A percentile compares a stretch with the other conserved stretches of the same genome.
Conservation (phyloP, 2,888 invertebrate species). For the Pardosa pseudoannulata region DNA sequence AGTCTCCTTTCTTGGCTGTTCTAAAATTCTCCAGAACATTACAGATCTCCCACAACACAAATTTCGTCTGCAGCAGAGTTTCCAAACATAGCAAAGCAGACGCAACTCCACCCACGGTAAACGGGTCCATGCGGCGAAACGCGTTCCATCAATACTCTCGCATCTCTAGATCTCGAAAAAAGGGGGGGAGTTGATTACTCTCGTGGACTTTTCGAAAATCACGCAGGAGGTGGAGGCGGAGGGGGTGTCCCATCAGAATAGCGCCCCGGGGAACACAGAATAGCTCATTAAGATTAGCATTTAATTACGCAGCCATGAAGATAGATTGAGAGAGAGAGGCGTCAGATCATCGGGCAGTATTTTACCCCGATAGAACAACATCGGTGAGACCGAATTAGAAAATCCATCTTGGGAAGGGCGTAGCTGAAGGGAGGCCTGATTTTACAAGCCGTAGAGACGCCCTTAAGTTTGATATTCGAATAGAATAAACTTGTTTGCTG, state of each 20-base stretch:
- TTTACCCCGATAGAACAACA: conserved; percentile 71
- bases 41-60: too few species aligned
- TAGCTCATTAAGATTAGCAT: conserved; percentile 70
- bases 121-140: too few species aligned
- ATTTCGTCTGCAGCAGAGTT: too few species aligned
- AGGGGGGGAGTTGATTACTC: conserved; percentile 11
- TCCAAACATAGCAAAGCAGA: too few species aligned
- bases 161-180: neutral
- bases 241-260: too few species aligned
- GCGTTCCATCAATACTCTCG: too few species aligned
- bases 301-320: conserved; percentile 67
- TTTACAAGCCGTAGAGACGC: too few species aligned
- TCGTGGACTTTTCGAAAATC: conserved; percentile 28
- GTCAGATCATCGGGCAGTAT: conserved; percentile 63
- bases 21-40: too few species aligned
- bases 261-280: conserved; percentile 39
- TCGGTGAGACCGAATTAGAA: conserved; percentile 59
- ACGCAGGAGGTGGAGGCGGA: conserved; percentile 80
- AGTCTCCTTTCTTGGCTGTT: too few species aligned
- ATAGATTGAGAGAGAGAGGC: conserved; percentile 31
- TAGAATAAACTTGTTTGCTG: too few species aligned
- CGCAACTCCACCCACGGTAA: too few species aligned
- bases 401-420: conserved; percentile 10
- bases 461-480: too few species aligned
- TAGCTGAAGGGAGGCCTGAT: neutral